phyloP scores from a whole-genome alignment of 2,113 vertebrate species.

The Protobothrops mucrosquamatus region DNA sequence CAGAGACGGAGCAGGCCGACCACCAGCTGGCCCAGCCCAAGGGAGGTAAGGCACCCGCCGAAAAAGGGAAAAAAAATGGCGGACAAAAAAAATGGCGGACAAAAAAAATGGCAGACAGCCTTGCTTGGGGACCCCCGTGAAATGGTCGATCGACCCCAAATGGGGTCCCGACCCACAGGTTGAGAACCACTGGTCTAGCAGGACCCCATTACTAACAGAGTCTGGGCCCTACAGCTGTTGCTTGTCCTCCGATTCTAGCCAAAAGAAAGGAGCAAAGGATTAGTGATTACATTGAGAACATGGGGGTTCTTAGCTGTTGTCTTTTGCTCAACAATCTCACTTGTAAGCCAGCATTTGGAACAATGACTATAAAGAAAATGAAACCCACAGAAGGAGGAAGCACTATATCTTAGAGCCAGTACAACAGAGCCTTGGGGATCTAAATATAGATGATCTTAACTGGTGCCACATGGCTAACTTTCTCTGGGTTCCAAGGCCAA shows the following conservation, averaged over 20 bases:
- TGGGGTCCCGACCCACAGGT: no score
- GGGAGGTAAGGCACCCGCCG: no score
- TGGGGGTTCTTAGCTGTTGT: background rate
- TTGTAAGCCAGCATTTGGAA: background rate
- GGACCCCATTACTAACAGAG: background rate
- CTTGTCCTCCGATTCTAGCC: background rate
- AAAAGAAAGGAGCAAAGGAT: background rate
- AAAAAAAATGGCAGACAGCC: no score
- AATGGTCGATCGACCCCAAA: no score
- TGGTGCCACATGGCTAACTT: background rate
- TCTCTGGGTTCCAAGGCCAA: background rate
- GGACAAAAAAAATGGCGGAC: no score
- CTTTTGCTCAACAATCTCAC: background rate
- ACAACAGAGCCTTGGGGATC: background rate
- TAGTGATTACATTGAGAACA: background rate
- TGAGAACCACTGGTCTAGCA: no score
- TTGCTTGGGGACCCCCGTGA: no score
- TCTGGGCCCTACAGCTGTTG: background rate
- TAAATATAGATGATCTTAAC: background rate
- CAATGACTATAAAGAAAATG: background rate
- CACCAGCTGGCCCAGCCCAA: no score
- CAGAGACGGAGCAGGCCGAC: no score
- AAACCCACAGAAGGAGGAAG: background rate
- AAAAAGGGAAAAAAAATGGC: no score
- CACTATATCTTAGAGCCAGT: background rate